These are phyloP conservation scores for Lochmaea capreae DNA, from an alignment of 2,888 invertebrate species.

Conservation along the genomic window DNA sequence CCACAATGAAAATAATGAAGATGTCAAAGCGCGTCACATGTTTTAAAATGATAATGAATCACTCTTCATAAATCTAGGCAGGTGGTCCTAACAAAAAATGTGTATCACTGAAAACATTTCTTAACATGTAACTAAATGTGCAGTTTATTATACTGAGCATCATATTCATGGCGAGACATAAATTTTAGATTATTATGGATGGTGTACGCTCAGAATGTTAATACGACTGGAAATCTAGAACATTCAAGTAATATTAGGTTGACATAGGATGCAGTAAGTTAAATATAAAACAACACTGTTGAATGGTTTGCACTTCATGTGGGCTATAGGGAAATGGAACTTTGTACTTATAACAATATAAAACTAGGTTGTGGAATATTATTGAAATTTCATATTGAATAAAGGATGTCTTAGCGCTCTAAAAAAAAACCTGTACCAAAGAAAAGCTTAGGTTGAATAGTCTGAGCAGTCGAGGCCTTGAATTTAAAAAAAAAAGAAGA, in stretches of 20 bases:
- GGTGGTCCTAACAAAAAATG: no score
- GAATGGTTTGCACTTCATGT: constrained; percentile 12
- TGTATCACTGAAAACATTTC: no score
- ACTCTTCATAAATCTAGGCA: no score
- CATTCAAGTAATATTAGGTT: constrained; percentile 17
- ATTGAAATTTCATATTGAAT: not conserved
- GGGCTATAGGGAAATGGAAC: not conserved
- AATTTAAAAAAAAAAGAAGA: no score
- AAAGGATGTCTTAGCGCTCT: constrained; percentile 4
- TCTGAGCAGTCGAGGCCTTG: not conserved
- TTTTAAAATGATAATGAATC: no score
- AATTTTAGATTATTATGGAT: constrained; percentile 20
- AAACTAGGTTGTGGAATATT: constrained; percentile 5
- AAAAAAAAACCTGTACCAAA: not conserved
- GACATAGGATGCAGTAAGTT: constrained; percentile 15
- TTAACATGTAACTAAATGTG: no score
- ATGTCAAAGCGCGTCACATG: no score
- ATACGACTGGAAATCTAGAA: constrained; percentile 7
- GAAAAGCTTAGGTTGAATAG: not conserved
- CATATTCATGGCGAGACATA: not conserved
- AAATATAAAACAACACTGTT: constrained; percentile 14
- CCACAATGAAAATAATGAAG: no score
- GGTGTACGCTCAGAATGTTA: constrained; percentile 7
- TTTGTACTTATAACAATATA: not conserved
- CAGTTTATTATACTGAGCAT: not conserved